Evolutionary conservation across 2,888 invertebrate species (phyloP), one percentile per base, ranked within the genome.

Genomic region (Petrolisthes manimaculis): DNA sequence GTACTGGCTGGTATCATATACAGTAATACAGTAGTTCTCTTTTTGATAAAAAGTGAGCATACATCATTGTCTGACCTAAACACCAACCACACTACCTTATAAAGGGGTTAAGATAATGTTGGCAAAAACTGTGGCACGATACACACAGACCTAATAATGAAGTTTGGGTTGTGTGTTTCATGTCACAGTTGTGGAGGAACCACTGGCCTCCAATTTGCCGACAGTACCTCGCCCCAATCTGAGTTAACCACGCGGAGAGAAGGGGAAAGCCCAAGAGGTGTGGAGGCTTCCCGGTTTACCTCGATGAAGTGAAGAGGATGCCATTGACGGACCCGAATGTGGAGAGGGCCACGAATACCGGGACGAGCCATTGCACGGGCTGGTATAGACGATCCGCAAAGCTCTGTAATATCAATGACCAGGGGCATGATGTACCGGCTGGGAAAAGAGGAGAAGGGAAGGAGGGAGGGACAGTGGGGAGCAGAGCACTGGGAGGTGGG

Each of bases 311-410:
- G 91, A 94, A 93, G 88, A 94, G 93, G 89, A 94, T 91, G 81
- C 91, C 99, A 93, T 99, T 99, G 61, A 99, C 98, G 69, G 98
- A 98, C 0, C 98, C 99, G 92, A 99, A 98, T 1, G 98, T 98
- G 0, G 98, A 98, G 69, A 98, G 94, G 0, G 98, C 98, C 0
- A 99, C 99, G 93, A 99, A 98, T 51, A 99, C 96, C 3, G 99
- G 99, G 93, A 99, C 98, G 85, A 96, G 96, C 95, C 98, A 97
- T 53, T 99, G 97, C 94, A 98, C 95, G 91, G 89, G 86, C 74
- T 90, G 90, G 89, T 91, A 91, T 71, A 90, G 83, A 12, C 86
- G 78, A 54, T 89, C 87, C 21, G 89, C 91, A 86, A 91, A 91
- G 78, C 86, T 91, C 91, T 91, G 91, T 69, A 86, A 88, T 74